Evolutionary conservation across 2,797 vertebrate genomes (phyloP), one percentile per base, ranked within the genome.

Genomic region (Valencia hispanica): DNA sequence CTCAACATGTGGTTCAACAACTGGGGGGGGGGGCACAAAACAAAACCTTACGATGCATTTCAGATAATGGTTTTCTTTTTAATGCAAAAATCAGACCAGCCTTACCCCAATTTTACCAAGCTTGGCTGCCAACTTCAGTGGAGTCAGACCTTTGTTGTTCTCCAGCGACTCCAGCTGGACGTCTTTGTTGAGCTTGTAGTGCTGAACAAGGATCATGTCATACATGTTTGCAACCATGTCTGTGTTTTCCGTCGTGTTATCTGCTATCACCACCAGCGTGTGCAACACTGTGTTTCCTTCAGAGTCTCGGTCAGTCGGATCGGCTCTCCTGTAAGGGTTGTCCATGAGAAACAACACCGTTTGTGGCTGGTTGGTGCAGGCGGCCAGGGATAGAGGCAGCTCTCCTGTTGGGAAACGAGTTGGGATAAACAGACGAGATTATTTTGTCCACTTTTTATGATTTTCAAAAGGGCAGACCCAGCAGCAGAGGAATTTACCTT

Each of bases 281-380:
- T 99, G 98, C 78, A 98, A 87, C 63, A 97, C 97, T 0, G 93
- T 98, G 91, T 99, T 98, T 78, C 98, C 97, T 59, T 94, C 95
- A 0, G 97, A 97, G 88, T 98, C 97, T 74, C 70, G 87, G 25
- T 94, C 91, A 0, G 91, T 70, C 11, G 96, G 86, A 73, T 95
- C 82, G 0, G 97, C 97, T 2, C 90, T 81, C 66, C 94, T 94
- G 90, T 95, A 86, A 20, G 93, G 93, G 83, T 97, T 97, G 45
- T 97, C 95, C 83, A 98, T 92, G 73, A 98, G 95, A 81, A 96
- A 97, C 75, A 95, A 95, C 83, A 97, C 97, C 0, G 97, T 93
- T 22, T 96, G 91, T 71, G 94, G 95, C 92, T 99, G 98, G 93
- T 98, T 99, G 78, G 97, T 98, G 81, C 96, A 98, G 4, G 97